Conservation (phyloP, 1,140 invertebrate genomes). For the Brachionus paranguensis region DNA sequence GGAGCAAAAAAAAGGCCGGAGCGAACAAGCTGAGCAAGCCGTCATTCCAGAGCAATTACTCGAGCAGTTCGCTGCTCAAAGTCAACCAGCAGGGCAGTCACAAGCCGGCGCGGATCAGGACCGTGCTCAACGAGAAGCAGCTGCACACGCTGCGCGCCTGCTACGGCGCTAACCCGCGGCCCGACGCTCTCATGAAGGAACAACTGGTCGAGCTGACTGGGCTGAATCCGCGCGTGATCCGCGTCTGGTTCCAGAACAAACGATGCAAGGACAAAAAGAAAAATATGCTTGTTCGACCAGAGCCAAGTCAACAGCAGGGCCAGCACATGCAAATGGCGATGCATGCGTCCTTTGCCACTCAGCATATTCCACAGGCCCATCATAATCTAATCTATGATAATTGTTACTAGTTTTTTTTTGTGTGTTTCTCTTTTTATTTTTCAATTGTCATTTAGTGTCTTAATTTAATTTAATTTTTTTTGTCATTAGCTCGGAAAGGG, state of each 20-base stretch:
- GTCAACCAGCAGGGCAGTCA: conserved; percentile 42
- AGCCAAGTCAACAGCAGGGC: conserved; percentile 67
- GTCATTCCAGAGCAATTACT: not conserved
- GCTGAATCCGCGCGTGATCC: conserved; percentile 84
- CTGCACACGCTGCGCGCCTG: conserved; percentile 81
- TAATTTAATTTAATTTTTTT: not conserved
- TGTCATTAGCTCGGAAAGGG: not conserved
- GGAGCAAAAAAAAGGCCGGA: not conserved
- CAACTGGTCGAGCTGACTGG: conserved; percentile 97
- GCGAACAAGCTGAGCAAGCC: not conserved
- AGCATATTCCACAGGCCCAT: not conserved
- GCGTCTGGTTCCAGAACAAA: conserved; percentile 98
- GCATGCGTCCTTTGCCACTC: not conserved
- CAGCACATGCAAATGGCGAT: conserved; percentile 62
- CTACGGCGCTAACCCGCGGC: conserved; percentile 91
- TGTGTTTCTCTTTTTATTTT: no score
- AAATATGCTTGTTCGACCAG: conserved; percentile 89
- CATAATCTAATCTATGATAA: conserved; percentile 23
- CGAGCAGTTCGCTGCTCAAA: not conserved
- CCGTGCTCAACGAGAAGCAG: conserved; percentile 96
- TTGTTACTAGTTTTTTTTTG: not conserved
- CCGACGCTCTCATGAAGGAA: conserved; percentile 98
- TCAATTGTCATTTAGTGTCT: not conserved
- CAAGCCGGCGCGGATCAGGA: conserved; percentile 90
- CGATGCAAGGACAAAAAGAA: conserved; percentile 98